phyloP scores from a whole-genome alignment of 2,113 vertebrate species.

The Aldabrachelys gigantea region DNA sequence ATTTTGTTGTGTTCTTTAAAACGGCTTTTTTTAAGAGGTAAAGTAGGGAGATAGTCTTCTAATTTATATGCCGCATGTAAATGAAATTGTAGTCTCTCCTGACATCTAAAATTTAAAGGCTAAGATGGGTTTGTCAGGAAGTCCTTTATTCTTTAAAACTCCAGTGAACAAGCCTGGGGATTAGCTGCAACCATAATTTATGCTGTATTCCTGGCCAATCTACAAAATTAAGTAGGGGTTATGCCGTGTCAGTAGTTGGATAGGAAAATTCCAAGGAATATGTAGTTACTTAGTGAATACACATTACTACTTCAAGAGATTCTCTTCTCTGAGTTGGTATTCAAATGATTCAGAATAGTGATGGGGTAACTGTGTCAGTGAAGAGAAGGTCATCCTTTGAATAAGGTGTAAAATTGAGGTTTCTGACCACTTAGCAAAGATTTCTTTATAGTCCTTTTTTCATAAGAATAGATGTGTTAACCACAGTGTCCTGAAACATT shows the following conservation, averaged over 20 bases:
- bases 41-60: neutral
- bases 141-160: neutral
- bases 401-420: neutral
- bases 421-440: neutral
- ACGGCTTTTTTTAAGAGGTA: neutral
- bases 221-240: neutral
- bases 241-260: neutral
- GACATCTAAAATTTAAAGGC: neutral
- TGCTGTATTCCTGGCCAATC: neutral
- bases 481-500: neutral
- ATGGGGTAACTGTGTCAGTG: neutral
- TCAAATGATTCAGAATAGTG: neutral
- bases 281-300: no score
- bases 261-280: neutral
- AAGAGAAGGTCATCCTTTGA: neutral
- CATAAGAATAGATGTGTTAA: neutral
- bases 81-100: neutral
- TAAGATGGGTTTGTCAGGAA: neutral
- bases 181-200: neutral
- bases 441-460: neutral
- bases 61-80: neutral
- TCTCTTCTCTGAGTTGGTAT: neutral
- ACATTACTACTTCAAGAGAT: neutral
- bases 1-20: neutral
- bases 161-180: neutral